Evolutionary conservation across 2,888 invertebrate species (phyloP).

Genomic region (Ptilodon capucinus): DNA sequence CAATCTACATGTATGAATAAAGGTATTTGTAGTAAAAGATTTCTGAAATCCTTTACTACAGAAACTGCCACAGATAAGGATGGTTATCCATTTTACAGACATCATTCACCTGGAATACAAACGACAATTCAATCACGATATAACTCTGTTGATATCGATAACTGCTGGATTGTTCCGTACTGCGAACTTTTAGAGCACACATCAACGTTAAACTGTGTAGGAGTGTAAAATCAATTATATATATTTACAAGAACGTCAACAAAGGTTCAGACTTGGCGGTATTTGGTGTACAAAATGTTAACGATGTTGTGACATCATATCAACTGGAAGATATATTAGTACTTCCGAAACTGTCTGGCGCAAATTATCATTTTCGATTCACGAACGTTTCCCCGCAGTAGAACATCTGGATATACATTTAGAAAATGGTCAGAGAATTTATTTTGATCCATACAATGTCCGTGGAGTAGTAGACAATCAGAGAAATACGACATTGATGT

Average conservation of each 20-base stretch:
- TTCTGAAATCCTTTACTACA: not conserved
- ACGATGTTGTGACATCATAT: not conserved
- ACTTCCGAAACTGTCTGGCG: not conserved
- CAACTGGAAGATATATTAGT: slow-evolving; percentile 2
- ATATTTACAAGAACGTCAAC: not conserved
- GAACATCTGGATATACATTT: not conserved
- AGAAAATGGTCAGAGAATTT: not conserved
- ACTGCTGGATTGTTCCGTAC: not conserved
- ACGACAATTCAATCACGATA: not conserved
- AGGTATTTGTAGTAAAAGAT: not conserved
- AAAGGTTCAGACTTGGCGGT: not conserved
- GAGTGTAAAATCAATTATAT: not conserved
- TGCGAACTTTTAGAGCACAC: not conserved
- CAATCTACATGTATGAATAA: not conserved
- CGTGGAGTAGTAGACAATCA: not conserved
- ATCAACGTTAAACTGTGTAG: not conserved
- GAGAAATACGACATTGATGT: not conserved
- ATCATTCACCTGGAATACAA: not conserved
- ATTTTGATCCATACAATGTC: not conserved
- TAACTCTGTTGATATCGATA: not conserved
- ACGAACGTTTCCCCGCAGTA: not conserved
- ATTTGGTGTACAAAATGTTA: not conserved
- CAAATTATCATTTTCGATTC: not conserved
- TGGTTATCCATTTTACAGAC: not conserved
- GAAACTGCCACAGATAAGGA: not conserved